phyloP scores from a whole-genome alignment of 2,888 invertebrate species.

The Eremobia ochroleuca region DNA sequence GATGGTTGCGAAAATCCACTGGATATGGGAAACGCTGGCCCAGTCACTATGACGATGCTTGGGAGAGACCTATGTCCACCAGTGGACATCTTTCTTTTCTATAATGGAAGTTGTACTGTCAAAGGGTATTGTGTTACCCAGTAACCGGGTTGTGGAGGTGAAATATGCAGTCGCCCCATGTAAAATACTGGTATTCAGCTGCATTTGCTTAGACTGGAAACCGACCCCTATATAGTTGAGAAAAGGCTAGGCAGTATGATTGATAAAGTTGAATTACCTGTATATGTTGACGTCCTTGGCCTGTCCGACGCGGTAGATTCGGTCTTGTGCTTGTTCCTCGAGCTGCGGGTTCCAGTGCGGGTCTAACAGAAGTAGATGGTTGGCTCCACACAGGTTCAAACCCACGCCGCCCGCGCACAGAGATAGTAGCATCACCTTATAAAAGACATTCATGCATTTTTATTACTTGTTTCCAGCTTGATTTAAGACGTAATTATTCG shows the following conservation, averaged over 20 bases:
- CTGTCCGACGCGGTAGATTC: conserved; percentile 98
- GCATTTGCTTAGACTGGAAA: no score
- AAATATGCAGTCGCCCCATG: no score
- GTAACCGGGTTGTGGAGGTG: no score
- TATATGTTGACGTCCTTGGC: conserved; percentile 95
- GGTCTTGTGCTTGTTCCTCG: conserved; percentile 98
- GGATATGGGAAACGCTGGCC: no score
- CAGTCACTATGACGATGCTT: no score
- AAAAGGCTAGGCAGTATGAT: no score
- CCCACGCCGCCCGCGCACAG: conserved; percentile 98
- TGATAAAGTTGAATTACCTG: conserved; percentile 89
- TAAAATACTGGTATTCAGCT: no score
- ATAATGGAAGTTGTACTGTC: no score
- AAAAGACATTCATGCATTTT: background rate
- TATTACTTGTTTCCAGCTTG: background rate
- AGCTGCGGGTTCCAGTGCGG: conserved; percentile 99
- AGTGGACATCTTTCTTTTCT: background rate
- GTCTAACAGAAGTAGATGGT: conserved; percentile 97
- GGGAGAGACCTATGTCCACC: background rate
- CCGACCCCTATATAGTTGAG: no score
- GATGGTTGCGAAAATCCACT: no score
- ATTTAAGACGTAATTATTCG: background rate
- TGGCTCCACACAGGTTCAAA: conserved; percentile 97
- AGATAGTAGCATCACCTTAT: conserved; percentile 94
- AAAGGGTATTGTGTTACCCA: no score